A percentile compares a stretch with the other conserved stretches of the same genome.
Conservation (phyloP, 2,888 invertebrate species). For the Caenorhabditis zanzibari region DNA sequence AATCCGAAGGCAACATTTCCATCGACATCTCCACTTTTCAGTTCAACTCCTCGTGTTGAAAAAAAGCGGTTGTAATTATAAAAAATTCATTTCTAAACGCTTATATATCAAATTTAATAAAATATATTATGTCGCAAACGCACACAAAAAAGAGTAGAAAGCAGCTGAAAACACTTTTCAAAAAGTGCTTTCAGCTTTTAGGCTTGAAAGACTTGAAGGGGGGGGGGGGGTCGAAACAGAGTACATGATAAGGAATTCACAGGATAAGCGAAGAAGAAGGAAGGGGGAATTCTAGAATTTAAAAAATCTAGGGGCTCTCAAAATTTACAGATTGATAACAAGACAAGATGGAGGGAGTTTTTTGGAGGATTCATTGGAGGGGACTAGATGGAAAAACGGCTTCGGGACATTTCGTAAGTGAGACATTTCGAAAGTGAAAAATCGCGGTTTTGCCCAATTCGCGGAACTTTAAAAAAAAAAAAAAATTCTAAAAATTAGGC, state of each 20-base stretch:
- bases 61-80: too few species aligned
- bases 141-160: not conserved
- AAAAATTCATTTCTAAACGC: too few species aligned
- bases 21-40: constrained; percentile 52
- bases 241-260: constrained; percentile 46
- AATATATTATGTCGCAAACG: constrained; percentile 26
- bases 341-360: not conserved
- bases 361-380: not conserved
- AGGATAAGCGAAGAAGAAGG: not conserved
- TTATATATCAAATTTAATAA: constrained; percentile 1
- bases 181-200: too few species aligned
- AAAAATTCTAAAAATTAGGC: not conserved
- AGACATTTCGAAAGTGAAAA: too few species aligned
- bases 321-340: constrained; percentile 3
- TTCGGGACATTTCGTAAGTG: too few species aligned
- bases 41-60: too few species aligned
- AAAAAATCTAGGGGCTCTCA: not conserved
- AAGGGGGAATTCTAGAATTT: constrained; percentile 5
- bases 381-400: too few species aligned
- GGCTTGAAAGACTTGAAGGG: constrained; percentile 10
- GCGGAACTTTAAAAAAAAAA: too few species aligned
- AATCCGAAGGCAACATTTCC: constrained; percentile 73
- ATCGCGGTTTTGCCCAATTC: too few species aligned
- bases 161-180: too few species aligned
- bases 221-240: constrained; percentile 3